Evolutionary conservation across 2,113 vertebrate species (phyloP).

Genomic region (Odobenus rosmarus): DNA sequence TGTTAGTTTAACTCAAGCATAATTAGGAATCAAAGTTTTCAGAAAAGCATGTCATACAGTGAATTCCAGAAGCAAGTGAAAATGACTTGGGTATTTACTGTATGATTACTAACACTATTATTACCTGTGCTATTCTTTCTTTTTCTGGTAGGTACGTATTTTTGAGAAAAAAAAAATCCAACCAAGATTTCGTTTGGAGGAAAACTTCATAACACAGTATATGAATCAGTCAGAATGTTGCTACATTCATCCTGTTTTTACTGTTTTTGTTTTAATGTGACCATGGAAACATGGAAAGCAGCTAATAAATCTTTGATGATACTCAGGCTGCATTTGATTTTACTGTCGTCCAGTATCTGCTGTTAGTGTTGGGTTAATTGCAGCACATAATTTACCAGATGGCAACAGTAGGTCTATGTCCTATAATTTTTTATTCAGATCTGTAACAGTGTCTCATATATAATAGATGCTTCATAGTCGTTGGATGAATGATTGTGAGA

Average conservation of each 20-base stretch:
- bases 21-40: constrained; percentile 1
- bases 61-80: neutral
- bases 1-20: neutral
- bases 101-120: neutral
- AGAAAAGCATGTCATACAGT: neutral
- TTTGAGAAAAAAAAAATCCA: neutral
- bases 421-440: constrained; percentile 4
- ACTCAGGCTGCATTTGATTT: constrained; percentile 18
- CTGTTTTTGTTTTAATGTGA: constrained; percentile 21
- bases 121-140: neutral
- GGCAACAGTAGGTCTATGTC: neutral
- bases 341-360: neutral
- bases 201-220: neutral
- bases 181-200: constrained; percentile 1
- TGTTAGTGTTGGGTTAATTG: constrained; percentile 22
- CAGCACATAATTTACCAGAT: constrained; percentile 21
- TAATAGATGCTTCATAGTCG: neutral
- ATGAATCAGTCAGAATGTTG: neutral
- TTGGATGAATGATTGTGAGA: neutral
- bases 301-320: neutral
- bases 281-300: neutral
- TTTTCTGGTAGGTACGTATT: neutral
- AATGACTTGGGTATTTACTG: neutral
- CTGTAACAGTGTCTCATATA: neutral
- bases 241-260: neutral